Conservation (phyloP, 92 coral and sea anemone genomes). For the Epizoanthus illoricatus region DNA sequence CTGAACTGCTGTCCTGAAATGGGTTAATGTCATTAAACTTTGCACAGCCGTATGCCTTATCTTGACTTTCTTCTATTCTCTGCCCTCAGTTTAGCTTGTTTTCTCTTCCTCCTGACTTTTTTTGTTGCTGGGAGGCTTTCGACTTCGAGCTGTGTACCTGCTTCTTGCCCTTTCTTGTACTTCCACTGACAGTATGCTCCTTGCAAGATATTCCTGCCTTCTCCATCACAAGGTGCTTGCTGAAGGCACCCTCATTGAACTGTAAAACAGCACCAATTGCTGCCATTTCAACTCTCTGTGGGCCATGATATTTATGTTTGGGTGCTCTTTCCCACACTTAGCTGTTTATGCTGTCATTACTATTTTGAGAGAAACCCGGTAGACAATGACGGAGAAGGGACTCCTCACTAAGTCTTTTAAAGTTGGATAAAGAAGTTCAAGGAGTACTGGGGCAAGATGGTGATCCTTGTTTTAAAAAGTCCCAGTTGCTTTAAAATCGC, state of each 20-base stretch:
- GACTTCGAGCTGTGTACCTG: not conserved
- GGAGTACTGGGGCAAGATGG: slow-evolving; percentile 32
- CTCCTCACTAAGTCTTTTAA: slow-evolving; percentile 26
- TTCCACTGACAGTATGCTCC: not conserved
- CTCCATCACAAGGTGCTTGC: slow-evolving; percentile 29
- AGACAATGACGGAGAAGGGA: slow-evolving; percentile 24
- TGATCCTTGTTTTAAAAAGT: slow-evolving; percentile 35
- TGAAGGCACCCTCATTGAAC: slow-evolving; percentile 33
- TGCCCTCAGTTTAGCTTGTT: slow-evolving; percentile 19
- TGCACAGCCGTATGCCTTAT: slow-evolving; percentile 37
- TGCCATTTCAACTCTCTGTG: slow-evolving; percentile 39
- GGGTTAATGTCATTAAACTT: slow-evolving; percentile 11
- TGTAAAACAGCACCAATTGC: slow-evolving; percentile 35
- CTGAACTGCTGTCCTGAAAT: no score
- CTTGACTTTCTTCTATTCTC: slow-evolving; percentile 13
- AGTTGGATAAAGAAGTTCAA: slow-evolving; percentile 39
- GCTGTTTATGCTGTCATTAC: slow-evolving; percentile 35
- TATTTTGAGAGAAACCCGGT: slow-evolving; percentile 47
- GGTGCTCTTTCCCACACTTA: slow-evolving; percentile 44
- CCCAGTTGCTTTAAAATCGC: slow-evolving; percentile 13
- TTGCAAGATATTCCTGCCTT: slow-evolving; percentile 10
- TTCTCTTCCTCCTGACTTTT: not conserved
- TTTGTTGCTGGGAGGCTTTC: not conserved
- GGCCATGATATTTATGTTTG: slow-evolving; percentile 39
- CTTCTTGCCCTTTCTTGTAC: not conserved